Base-by-base conservation (phyloP, 2,797 vertebrate genomes). In the Vespertilio murinus region DNA sequence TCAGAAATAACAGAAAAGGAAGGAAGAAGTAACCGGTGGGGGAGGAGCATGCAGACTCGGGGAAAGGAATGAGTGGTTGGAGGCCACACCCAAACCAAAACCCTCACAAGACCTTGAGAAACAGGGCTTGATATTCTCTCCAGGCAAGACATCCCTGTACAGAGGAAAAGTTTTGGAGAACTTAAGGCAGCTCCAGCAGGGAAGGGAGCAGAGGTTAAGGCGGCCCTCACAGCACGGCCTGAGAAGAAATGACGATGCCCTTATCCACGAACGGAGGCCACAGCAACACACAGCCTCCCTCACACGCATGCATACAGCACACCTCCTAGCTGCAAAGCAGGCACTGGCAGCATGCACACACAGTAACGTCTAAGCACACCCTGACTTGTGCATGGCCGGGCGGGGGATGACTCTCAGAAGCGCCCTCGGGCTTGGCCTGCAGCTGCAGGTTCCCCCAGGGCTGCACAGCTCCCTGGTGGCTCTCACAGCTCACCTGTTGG, bases 151-250 rank as follows among this genome's bases (percentile, higher is more conserved):
- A 45, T 38, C 56, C 88, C 85, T 71, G 91, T 52, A 90, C 40
- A 56, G 52, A 91, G 94, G 91, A 82, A 91, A 87, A 74, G 94
- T 91, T 96, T 45, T 59, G 64, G 91, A 54, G 93, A 96, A 95
- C 54, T 78, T 96, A 97, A 97, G 97, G 96, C 96, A 96, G 96
- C 93, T 97, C 95, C 93, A 94, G 47, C 82, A 94, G 91, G 95
- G 80, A 94, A 91, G 65, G 96, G 89, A 78, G 84, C 81, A 82
- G 89, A 89, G 95, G 95, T 94, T 95, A 96, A 97, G 96, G 95
- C 75, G 35, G 94, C 94, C 91, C 94, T 94, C 93, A 92, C 78
- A 96, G 95, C 95, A 81, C 81, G 82, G 95, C 91, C 94, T 92
- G 86, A 93, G 95, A 91, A 94, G 91, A 94, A 88, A 81, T 35